Conservation (phyloP, 2,113 vertebrate species). For the Pyxicephalus adspersus region DNA sequence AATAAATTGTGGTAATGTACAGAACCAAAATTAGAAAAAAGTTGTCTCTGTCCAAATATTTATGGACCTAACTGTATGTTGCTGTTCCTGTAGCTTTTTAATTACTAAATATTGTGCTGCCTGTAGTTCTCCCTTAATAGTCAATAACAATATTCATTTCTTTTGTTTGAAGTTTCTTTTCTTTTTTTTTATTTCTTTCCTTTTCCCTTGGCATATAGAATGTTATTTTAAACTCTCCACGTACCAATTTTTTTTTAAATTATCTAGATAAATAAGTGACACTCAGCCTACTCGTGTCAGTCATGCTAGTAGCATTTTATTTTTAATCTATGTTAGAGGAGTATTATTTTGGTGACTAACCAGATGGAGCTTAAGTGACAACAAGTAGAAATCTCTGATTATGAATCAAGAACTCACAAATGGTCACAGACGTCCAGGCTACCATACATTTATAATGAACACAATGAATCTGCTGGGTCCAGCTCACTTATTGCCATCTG, state of each 20-base stretch:
- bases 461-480: constrained; percentile 61
- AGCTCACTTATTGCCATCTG: constrained; percentile 62
- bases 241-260: not conserved
- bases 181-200: too few species aligned
- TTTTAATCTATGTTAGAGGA: constrained; percentile 60
- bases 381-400: constrained; percentile 59
- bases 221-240: too few species aligned
- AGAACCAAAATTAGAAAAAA: too few species aligned
- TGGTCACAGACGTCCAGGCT: constrained; percentile 60
- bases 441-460: constrained; percentile 58
- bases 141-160: too few species aligned
- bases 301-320: constrained; percentile 58
- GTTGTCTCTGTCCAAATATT: too few species aligned
- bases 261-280: not conserved
- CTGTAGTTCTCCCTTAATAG: too few species aligned
- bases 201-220: too few species aligned
- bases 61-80: too few species aligned
- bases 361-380: constrained; percentile 58
- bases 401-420: constrained; percentile 53
- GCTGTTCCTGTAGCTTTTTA: too few species aligned
- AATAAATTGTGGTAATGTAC: too few species aligned
- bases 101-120: too few species aligned
- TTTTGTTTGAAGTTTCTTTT: too few species aligned
- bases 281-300: constrained; percentile 41
- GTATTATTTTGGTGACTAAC: constrained; percentile 62